These are phyloP conservation scores for Araneus ventricosus DNA, from an alignment of 1,140 invertebrate genomes.

Conservation along the genomic window DNA sequence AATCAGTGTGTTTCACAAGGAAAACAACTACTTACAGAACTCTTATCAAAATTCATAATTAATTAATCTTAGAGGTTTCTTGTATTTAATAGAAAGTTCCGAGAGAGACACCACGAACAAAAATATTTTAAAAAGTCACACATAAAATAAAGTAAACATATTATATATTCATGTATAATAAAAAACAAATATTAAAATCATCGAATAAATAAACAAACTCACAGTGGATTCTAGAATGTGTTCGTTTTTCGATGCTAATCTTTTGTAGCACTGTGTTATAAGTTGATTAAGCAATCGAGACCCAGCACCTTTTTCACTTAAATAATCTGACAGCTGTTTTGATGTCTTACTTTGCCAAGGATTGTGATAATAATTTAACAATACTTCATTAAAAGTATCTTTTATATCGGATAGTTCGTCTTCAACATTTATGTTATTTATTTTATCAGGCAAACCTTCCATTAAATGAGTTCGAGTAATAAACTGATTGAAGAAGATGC, in stretches of 20 bases:
- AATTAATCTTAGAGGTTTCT: no score
- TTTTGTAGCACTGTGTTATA: slow-evolving; percentile 59
- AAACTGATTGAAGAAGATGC: slow-evolving; percentile 85
- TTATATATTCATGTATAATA: neutral
- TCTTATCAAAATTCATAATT: no score
- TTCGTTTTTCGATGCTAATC: slow-evolving; percentile 43
- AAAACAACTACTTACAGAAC: no score
- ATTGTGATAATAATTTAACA: slow-evolving; percentile 19
- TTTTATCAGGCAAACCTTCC: slow-evolving; percentile 78
- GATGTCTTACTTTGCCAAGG: neutral
- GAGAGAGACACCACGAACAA: neutral
- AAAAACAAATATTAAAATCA: neutral
- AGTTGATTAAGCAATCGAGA: neutral
- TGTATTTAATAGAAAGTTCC: no score
- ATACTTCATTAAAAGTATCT: slow-evolving; percentile 43
- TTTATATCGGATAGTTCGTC: slow-evolving; percentile 31
- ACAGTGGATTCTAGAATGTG: slow-evolving; percentile 54
- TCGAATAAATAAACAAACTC: neutral
- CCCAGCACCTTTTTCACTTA: slow-evolving; percentile 16
- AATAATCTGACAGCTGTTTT: neutral
- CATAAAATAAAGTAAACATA: neutral
- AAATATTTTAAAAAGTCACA: neutral
- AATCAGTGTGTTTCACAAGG: no score
- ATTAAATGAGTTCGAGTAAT: slow-evolving; percentile 86
- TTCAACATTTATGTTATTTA: slow-evolving; percentile 65